Evolutionary conservation across 2,113 vertebrate genomes (phyloP), one percentile per base, ranked within the genome.

Genomic region (Grantiella picta): DNA sequence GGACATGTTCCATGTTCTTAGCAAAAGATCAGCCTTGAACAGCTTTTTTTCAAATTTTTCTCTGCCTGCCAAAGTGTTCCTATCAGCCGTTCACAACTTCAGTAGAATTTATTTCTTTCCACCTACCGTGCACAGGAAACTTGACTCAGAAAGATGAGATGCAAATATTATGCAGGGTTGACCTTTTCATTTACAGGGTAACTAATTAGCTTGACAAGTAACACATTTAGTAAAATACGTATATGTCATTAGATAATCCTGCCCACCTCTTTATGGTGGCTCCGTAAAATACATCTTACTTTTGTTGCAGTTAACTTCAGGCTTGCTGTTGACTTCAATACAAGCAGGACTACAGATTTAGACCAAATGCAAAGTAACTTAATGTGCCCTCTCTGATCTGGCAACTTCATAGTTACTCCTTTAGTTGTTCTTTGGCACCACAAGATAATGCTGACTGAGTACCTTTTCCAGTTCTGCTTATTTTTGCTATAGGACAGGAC

Each of bases 161-260:
- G 92, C 90, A 92, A 93, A 96, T 95, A 78, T 47, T 95, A 96
- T 96, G 80, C 94, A 86, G 23, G 82, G 28, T 49, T 96, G 92
- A 96, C 95, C 92, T 97, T 96, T 97, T 94, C 82, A 75, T 95
- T 96, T 96, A 52, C 71, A 82, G 80, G 80, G 64, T 96, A 92
- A 84, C 85, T 96, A 95, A 97, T 96, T 96, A 96, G 57, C 76
- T 94, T 86, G 88, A 84, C 92, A 93, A 93, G 86, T 84, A 92
- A 81, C 76, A 82, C 20, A 7, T 80, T 94, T 89, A 90, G 72
- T 90, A 84, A 90, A 92, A 81, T 92, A 86, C 23, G 1, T 86
- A 83, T 90, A 82, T 86, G 76, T 83, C 88, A 86, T 92, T 89
- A 93, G 80, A 64, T 93, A 94, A 96, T 90, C 85, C 79, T 93